Percentiles rank a stretch among this genome's conserved stretches.
Evolutionary conservation across 1,140 invertebrate species (phyloP).

Genomic region (Sitobion miscanthi): DNA sequence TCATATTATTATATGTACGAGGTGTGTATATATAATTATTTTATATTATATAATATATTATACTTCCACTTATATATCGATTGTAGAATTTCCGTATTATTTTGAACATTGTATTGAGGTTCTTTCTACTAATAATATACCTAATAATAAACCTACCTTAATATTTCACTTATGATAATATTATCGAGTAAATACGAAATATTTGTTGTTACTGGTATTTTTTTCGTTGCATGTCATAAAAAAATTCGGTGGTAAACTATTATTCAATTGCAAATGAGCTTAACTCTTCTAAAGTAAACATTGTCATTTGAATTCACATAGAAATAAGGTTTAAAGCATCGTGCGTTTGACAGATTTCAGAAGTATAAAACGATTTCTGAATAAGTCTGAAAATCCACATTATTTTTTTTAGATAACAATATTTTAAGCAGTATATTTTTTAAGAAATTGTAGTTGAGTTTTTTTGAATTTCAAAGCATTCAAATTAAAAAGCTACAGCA

Average conservation of each 20-base stretch:
- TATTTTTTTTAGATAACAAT: background rate
- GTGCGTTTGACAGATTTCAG: background rate
- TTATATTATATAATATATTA: no score
- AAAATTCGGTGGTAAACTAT: background rate
- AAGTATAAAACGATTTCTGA: slow-evolving; percentile 13
- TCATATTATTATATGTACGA: background rate
- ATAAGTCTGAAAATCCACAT: background rate
- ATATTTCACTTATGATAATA: background rate
- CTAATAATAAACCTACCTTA: background rate
- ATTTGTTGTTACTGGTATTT: background rate
- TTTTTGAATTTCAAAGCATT: background rate
- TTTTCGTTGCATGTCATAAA: background rate
- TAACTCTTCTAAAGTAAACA: background rate
- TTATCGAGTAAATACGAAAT: background rate
- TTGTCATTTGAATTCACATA: background rate
- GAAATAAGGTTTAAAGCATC: background rate
- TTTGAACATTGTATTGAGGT: background rate
- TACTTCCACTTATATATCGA: background rate
- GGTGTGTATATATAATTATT: no score
- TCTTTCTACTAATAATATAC: background rate
- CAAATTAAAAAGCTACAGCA: background rate
- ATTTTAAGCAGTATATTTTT: background rate
- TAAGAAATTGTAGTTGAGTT: background rate
- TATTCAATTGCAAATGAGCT: background rate
- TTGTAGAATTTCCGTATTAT: background rate